Conservation (phyloP, 2,113 vertebrate species). For the Leucosticte australis region DNA sequence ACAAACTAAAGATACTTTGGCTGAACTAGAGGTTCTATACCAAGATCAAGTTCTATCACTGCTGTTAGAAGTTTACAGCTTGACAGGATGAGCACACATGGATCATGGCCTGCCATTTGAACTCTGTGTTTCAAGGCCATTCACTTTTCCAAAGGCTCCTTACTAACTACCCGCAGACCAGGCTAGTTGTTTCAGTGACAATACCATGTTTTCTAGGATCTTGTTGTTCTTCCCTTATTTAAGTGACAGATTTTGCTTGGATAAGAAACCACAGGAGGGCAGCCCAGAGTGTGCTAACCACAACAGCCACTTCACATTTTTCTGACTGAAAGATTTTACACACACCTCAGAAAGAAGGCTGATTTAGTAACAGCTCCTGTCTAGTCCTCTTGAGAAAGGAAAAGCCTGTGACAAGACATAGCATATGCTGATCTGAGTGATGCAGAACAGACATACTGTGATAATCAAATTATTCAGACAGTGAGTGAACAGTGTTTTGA, state of each 20-base stretch:
- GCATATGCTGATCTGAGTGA: not conserved
- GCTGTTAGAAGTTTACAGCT: not conserved
- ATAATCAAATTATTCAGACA: not conserved
- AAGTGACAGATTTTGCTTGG: not conserved
- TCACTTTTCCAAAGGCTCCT: not conserved
- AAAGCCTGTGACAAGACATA: not conserved
- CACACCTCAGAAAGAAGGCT: not conserved
- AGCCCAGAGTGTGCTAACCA: not conserved
- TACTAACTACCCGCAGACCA: not conserved
- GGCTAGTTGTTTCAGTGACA: not conserved
- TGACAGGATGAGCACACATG: not conserved
- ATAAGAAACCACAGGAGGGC: not conserved
- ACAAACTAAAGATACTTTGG: not conserved
- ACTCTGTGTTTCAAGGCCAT: not conserved
- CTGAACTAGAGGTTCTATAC: not conserved
- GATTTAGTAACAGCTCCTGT: not conserved
- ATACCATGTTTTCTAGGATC: not conserved
- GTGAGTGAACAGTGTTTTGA: not conserved
- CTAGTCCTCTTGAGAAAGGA: not conserved
- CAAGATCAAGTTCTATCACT: not conserved
- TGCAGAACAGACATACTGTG: not conserved
- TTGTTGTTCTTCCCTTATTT: not conserved
- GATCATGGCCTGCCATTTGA: not conserved
- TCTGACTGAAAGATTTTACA: not conserved
- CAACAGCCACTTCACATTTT: not conserved